phyloP scores from a whole-genome alignment of 92 coral and sea anemone genomes.

The Nematostella vectensis region DNA sequence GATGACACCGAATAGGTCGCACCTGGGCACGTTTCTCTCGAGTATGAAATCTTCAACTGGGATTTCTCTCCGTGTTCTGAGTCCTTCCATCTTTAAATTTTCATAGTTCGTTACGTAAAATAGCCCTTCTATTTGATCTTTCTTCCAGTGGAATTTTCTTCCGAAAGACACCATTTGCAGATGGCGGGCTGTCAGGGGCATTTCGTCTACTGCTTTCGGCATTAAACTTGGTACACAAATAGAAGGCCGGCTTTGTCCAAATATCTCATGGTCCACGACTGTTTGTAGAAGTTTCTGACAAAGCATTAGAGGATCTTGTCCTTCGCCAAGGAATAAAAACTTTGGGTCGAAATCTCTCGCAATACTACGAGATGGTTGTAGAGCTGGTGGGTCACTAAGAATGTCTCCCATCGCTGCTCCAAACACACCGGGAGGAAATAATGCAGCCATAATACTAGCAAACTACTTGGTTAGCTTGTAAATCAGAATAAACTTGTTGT shows the following conservation, averaged over 20 bases:
- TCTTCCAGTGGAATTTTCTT: slow-evolving; percentile 62
- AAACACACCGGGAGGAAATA: slow-evolving; percentile 4
- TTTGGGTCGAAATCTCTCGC: slow-evolving; percentile 58
- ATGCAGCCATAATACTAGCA: slow-evolving; percentile 8
- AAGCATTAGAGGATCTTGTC: slow-evolving; percentile 50
- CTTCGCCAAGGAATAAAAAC: slow-evolving; percentile 56
- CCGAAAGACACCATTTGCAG: slow-evolving; percentile 68
- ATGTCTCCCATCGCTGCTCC: slow-evolving; percentile 1
- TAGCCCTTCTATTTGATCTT: slow-evolving; percentile 52
- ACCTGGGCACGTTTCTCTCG: slow-evolving; percentile 33
- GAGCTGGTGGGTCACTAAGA: neutral
- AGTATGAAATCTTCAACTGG: slow-evolving; percentile 53
- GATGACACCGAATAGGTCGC: slow-evolving; percentile 43
- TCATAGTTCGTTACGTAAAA: slow-evolving; percentile 66
- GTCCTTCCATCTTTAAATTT: slow-evolving; percentile 46
- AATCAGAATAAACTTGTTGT: too few species aligned
- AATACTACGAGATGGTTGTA: neutral
- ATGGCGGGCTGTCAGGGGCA: slow-evolving; percentile 42
- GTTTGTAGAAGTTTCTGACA: slow-evolving; percentile 57
- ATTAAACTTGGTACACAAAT: slow-evolving; percentile 59
- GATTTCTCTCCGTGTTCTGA: slow-evolving; percentile 44
- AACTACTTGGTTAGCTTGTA: too few species aligned
- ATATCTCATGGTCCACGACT: slow-evolving; percentile 40
- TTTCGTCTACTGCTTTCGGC: slow-evolving; percentile 44
- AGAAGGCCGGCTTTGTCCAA: slow-evolving; percentile 48